Base-by-base conservation (phyloP, 2,888 invertebrate species). In the Spialia ferax region DNA sequence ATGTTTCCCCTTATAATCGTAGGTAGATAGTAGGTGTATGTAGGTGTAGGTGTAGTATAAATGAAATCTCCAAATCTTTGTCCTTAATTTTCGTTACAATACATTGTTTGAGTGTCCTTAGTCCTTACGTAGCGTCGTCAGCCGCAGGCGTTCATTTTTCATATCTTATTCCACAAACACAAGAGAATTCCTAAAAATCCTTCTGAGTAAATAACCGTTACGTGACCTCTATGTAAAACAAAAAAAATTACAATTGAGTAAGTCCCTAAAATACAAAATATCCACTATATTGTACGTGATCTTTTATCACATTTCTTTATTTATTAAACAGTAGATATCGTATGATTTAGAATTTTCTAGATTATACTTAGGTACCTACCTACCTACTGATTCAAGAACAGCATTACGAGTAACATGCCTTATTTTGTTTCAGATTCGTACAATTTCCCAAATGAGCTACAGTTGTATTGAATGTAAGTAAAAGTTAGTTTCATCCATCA, bases 401-500 rank as follows among this genome's bases (percentile, higher is more conserved):
- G 18, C 2, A 42, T 42, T n/a, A 59, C 8, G 1, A 10, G 10
- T 10, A 7, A 29, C 8, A 11, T 48, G 7, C 11, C 67, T 71
- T 65, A 74, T 67, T 73, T 80, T 82, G 76, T 88, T 88, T 68
- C 87, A 89, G 88, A 70, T 80, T 60, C 75, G 77, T 63, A 59
- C 75, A 78, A 68, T 55, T 69, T 69, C 52, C 57, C 65, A 77
- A 82, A 91, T 91, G 90, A 91, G 91, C 76, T 81, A 79, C 81
- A 79, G 79, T 69, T 78, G 85, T 70, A 73, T 87, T 65, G 87
- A 88, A 57, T 86, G 91, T 91, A 77, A 86, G 90, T 90, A 79
- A 61, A 26, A 6, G 26, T 6, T 5, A 0, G 3, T 26, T 26
- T 26, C 26, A 26, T 26, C 26, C 3, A 26, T 5, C 26, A 26